Conservation (phyloP, 2,113 vertebrate species). For the Tichodroma muraria region DNA sequence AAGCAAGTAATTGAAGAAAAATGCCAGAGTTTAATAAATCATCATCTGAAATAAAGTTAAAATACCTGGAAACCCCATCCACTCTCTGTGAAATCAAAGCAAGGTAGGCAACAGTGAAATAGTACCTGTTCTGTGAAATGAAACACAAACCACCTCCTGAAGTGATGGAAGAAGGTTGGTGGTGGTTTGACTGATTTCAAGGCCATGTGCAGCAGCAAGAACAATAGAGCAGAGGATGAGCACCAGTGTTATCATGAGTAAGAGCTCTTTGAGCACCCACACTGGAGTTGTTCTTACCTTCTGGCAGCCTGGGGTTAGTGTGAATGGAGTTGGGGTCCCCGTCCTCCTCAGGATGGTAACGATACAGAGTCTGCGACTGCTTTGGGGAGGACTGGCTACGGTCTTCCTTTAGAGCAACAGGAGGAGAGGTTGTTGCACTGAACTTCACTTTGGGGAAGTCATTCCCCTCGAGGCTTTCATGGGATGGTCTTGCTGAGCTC, state of each 20-base stretch:
- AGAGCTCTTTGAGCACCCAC: background rate
- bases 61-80: background rate
- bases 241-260: background rate
- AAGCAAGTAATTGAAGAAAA: background rate
- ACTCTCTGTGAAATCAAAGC: background rate
- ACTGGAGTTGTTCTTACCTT: conserved; percentile 71
- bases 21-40: background rate
- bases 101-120: background rate
- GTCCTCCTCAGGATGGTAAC: conserved; percentile 56
- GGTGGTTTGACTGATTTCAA: background rate
- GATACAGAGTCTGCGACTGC: conserved; percentile 44
- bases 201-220: background rate
- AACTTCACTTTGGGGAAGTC: conserved; percentile 46
- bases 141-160: background rate
- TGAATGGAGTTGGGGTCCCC: conserved; percentile 71
- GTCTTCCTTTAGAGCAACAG: conserved; percentile 24
- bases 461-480: background rate
- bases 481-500: background rate
- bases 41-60: background rate
- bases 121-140: background rate
- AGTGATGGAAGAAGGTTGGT: background rate
- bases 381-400: conserved; percentile 30
- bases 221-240: background rate
- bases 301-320: conserved; percentile 40
- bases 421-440: conserved; percentile 56